Base-by-base conservation (phyloP, 2,888 invertebrate species). In the Osmoderma eremita region DNA sequence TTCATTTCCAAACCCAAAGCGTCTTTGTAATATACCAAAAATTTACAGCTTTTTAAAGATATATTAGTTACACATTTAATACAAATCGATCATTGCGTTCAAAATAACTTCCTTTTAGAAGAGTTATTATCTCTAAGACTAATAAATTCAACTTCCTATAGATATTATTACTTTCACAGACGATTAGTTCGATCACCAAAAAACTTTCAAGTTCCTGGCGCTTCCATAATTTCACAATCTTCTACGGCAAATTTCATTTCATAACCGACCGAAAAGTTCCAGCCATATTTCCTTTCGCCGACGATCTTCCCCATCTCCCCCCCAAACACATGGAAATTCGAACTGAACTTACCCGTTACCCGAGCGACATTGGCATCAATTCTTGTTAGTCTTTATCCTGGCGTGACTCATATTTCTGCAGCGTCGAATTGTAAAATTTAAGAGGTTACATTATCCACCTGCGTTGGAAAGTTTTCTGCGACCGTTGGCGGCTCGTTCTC, bases 391-490 rank as follows among this genome's bases (percentile, higher is more conserved):
- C 6, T 30, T 20, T 48, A 8, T 48, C 17, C 20, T 20, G 17
- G 6, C 20, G 8, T 20, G 10, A 48, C 3, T n/a, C 41, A 39
- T 20, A 56, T 42, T 56, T 54, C 2, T 51, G 38, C 39, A 13
- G 18, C 18, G 20, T 22, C n/a, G 30, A 51, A 24, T 24, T 51
- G 13, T 17, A 3, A 41, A 56, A 56, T 56, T 56, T 41, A 22
- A 41, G 20, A 41, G 22, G n/a, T n/a, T 20, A 41, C 13, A 56
- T 56, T 56, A 41, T 56, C 41, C 56, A 56, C 41, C 56, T 41
- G 41, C 41, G 15, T 20, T 2, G 0, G 20, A 41, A 56, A 56
- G 36, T 56, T 56, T 56, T 56, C 41, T 12, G 20, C 20, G 20
- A 22, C 56, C 15, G 22, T 20, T 20, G 54, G 18, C 20, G 48